A percentile compares a stretch with the other conserved stretches of the same genome.
Evolutionary conservation across 2,797 vertebrate genomes (phyloP).

Genomic region (Diplodus puntazzo): DNA sequence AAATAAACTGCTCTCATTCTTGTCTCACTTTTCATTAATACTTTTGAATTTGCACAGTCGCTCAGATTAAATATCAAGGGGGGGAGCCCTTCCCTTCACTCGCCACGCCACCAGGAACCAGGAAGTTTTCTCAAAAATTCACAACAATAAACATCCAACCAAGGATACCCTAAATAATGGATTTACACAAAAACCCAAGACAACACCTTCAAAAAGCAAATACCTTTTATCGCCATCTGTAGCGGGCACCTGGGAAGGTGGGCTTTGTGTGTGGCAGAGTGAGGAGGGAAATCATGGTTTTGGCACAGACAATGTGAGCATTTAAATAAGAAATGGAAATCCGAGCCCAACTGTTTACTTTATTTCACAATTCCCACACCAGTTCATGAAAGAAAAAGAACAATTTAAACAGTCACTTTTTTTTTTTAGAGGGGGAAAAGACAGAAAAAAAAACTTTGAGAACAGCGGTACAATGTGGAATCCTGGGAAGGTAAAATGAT

Average conservation of each 20-base stretch:
- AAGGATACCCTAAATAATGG: conserved; percentile 83
- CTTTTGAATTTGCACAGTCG: conserved; percentile 66
- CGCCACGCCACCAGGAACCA: conserved; percentile 58
- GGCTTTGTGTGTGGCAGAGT: conserved; percentile 80
- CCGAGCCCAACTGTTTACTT: conserved; percentile 76
- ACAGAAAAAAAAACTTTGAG: conserved; percentile 27
- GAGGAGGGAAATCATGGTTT: conserved; percentile 84
- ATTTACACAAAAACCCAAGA: conserved; percentile 80
- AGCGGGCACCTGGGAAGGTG: conserved; percentile 77
- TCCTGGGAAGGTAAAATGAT: conserved; percentile 8
- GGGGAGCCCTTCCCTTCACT: conserved; percentile 22
- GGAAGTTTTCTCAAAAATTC: conserved; percentile 75
- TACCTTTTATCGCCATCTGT: conserved; percentile 83
- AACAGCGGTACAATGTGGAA: conserved; percentile 5
- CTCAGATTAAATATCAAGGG: conserved; percentile 56
- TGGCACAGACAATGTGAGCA: conserved; percentile 82
- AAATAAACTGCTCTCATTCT: conserved; percentile 52
- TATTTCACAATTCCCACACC: conserved; percentile 75
- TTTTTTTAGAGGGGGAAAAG: conserved; percentile 23
- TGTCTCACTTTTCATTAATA: conserved; percentile 73
- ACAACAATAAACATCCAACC: conserved; percentile 78
- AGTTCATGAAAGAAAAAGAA: conserved; percentile 58
- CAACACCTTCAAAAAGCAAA: conserved; percentile 82
- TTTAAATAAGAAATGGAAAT: conserved; percentile 84
- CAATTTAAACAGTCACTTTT: conserved; percentile 53